Percentiles rank a stretch among this genome's conserved stretches.
Evolutionary conservation across 2,888 invertebrate species (phyloP).

Genomic region (Eupithecia insigniata): DNA sequence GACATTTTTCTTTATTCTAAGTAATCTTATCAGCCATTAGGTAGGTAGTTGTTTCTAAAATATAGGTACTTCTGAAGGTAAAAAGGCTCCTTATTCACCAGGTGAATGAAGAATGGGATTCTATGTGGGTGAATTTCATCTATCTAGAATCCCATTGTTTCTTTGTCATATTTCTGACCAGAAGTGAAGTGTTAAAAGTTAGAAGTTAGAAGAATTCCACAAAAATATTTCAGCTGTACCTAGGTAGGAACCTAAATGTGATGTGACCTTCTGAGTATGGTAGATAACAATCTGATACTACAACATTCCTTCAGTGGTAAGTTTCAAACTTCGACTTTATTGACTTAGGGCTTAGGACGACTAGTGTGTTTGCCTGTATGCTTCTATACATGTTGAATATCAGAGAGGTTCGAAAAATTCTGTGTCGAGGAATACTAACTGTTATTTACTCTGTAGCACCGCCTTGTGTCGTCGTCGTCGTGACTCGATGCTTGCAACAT

Average conservation of each 20-base stretch:
- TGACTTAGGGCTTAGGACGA: constrained; percentile 15
- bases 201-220: not conserved
- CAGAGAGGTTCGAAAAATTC: constrained; percentile 44
- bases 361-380: constrained; percentile 17
- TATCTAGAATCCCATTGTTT: not conserved
- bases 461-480: constrained; percentile 13
- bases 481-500: constrained; percentile 8
- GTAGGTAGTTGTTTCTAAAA: no score
- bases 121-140: no score
- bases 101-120: no score
- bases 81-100: no score
- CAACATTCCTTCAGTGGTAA: not conserved
- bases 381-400: constrained; percentile 37
- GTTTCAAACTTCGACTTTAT: constrained; percentile 25
- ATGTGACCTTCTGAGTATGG: not conserved
- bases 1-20: no score
- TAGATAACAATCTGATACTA: not conserved
- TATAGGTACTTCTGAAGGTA: no score
- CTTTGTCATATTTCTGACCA: not conserved
- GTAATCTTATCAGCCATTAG: no score
- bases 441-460: constrained; percentile 19
- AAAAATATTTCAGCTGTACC: not conserved
- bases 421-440: constrained; percentile 18
- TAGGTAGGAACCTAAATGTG: not conserved
- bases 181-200: not conserved